Percentiles rank a stretch among this genome's conserved stretches.
Conservation (phyloP, 2,888 invertebrate species). For the Orchesellides sinensis region DNA sequence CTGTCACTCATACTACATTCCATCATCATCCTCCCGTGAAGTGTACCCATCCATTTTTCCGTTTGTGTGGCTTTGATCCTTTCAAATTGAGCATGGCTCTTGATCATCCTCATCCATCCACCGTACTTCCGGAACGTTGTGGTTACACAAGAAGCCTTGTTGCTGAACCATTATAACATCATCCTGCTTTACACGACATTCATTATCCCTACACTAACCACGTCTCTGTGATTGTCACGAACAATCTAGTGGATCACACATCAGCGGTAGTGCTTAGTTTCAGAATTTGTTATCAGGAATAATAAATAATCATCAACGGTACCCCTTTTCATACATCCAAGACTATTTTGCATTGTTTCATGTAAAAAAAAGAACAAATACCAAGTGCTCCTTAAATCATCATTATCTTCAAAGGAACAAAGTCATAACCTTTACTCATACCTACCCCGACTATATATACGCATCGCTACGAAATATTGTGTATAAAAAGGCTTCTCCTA, state of each 20-base stretch:
- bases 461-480: no score
- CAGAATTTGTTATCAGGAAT: no score
- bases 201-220: background rate
- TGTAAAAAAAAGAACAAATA: background rate
- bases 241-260: no score
- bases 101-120: conserved; percentile 1
- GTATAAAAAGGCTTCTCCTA: background rate
- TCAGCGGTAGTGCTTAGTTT: no score
- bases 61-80: conserved; percentile 7
- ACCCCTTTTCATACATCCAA: no score
- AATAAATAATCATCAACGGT: no score
- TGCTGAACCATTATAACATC: background rate
- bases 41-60: conserved; percentile 13
- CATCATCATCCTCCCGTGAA: background rate
- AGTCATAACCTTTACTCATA: background rate
- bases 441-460: no score
- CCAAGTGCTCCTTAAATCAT: background rate
- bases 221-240: no score
- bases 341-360: no score
- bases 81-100: conserved; percentile 42
- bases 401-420: conserved; percentile 16
- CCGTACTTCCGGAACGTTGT: conserved; percentile 53
- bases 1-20: background rate
- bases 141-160: background rate
- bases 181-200: background rate